Percentiles rank a stretch among this genome's conserved stretches.
phyloP scores from a whole-genome alignment of 2,113 vertebrate genomes.

The Himantopus leucocephalus region DNA sequence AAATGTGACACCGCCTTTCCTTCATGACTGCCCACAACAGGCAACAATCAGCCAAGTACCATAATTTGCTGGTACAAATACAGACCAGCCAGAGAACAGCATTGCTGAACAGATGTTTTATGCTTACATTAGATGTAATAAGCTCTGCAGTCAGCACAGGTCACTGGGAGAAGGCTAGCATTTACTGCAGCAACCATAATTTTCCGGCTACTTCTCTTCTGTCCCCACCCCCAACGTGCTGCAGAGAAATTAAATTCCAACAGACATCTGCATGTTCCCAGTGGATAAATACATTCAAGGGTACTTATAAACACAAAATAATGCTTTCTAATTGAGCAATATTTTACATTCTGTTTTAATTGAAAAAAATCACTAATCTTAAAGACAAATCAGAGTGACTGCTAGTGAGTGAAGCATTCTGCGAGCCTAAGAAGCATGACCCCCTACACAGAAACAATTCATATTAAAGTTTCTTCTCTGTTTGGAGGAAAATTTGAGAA shows the following conservation, averaged over 20 bases:
- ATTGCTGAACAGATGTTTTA: not conserved
- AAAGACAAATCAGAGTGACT: not conserved
- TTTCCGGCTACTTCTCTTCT: constrained; percentile 40
- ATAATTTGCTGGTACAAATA: not conserved
- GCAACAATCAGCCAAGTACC: not conserved
- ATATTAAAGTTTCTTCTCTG: not conserved
- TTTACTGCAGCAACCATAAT: constrained; percentile 49
- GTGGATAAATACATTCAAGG: not conserved
- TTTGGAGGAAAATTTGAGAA: not conserved
- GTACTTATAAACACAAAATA: constrained; percentile 5
- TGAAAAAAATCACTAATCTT: not conserved
- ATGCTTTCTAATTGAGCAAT: constrained; percentile 16
- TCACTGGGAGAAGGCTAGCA: constrained; percentile 25
- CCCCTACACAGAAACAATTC: not conserved
- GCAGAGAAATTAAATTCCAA: constrained; percentile 56
- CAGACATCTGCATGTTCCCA: constrained; percentile 41
- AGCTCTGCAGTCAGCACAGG: constrained; percentile 13
- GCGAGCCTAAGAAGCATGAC: not conserved
- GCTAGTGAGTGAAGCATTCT: not conserved
- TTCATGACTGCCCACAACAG: not conserved
- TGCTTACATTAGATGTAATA: not conserved
- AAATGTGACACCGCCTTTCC: not conserved
- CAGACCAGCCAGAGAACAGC: not conserved
- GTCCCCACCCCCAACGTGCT: not conserved
- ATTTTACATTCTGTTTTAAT: constrained; percentile 14